A percentile compares a stretch with the other conserved stretches of the same genome.
Evolutionary conservation across 1,140 invertebrate species (phyloP).

Genomic region (Bursaphelenchus mucronatus): DNA sequence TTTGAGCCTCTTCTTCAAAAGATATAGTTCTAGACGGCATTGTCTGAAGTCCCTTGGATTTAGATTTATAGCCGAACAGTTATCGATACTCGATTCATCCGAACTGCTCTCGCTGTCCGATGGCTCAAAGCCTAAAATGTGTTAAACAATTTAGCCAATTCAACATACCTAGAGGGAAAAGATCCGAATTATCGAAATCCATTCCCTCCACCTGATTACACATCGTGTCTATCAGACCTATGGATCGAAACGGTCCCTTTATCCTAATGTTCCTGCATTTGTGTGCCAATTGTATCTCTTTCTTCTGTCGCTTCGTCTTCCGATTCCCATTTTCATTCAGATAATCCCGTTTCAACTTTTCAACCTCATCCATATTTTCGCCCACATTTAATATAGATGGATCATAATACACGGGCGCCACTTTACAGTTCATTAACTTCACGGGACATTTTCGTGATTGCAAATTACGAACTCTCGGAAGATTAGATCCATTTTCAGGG

Average conservation of each 20-base stretch:
- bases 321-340: neutral
- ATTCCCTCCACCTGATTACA: slow-evolving; percentile 39
- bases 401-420: slow-evolving; percentile 10
- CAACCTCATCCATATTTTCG: slow-evolving; percentile 25
- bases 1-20: slow-evolving; percentile 38
- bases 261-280: slow-evolving; percentile 40
- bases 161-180: slow-evolving; percentile 41
- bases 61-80: neutral
- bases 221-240: slow-evolving; percentile 43
- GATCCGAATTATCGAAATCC: slow-evolving; percentile 45
- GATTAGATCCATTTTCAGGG: too few species aligned
- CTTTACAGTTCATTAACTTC: slow-evolving; percentile 13
- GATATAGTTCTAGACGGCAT: slow-evolving; percentile 37
- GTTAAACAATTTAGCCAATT: slow-evolving; percentile 3
- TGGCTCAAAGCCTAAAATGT: slow-evolving; percentile 44
- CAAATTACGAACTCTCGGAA: too few species aligned
- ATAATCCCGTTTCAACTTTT: slow-evolving; percentile 31
- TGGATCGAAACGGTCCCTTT: slow-evolving; percentile 37
- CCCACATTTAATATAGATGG: neutral
- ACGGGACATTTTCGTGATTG: slow-evolving; percentile 1
- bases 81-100: slow-evolving; percentile 28
- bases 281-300: slow-evolving; percentile 39
- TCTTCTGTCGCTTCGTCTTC: slow-evolving; percentile 26
- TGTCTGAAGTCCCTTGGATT: slow-evolving; percentile 3
- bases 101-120: slow-evolving; percentile 44